phyloP scores from a whole-genome alignment of 2,113 vertebrate genomes.

The Sciurus niger region DNA sequence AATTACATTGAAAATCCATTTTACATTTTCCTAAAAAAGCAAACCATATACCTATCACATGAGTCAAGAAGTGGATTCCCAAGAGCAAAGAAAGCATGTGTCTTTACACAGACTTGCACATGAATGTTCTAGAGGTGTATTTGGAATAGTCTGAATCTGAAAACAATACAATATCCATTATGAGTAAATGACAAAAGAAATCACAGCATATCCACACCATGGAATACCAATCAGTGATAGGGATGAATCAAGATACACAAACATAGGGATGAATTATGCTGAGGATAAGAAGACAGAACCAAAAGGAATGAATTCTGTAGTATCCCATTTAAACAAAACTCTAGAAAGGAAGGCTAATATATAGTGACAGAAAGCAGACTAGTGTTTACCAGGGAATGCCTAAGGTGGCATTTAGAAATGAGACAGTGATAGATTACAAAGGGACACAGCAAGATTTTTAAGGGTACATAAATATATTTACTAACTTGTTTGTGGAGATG shows the following conservation, averaged over 20 bases:
- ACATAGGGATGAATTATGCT: background rate
- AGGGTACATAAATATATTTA: background rate
- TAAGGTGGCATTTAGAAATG: background rate
- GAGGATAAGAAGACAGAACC: background rate
- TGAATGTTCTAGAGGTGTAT: constrained; percentile 3
- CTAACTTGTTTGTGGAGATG: background rate
- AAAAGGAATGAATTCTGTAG: background rate
- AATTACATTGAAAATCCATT: constrained; percentile 26
- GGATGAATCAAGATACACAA: background rate
- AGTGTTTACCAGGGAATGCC: background rate
- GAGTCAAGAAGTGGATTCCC: background rate
- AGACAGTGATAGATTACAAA: background rate
- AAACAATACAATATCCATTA: background rate
- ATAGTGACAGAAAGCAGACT: background rate
- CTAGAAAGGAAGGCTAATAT: constrained; percentile 1
- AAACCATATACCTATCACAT: background rate
- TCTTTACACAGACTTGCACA: background rate
- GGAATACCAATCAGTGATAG: background rate
- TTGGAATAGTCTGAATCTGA: background rate
- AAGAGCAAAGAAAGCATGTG: background rate
- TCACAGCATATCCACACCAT: background rate
- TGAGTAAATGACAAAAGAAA: background rate
- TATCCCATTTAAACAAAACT: background rate
- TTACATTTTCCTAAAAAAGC: background rate
- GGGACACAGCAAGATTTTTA: background rate